Conservation (phyloP, 1,140 invertebrate species). For the Zaprionus camerounensis region DNA sequence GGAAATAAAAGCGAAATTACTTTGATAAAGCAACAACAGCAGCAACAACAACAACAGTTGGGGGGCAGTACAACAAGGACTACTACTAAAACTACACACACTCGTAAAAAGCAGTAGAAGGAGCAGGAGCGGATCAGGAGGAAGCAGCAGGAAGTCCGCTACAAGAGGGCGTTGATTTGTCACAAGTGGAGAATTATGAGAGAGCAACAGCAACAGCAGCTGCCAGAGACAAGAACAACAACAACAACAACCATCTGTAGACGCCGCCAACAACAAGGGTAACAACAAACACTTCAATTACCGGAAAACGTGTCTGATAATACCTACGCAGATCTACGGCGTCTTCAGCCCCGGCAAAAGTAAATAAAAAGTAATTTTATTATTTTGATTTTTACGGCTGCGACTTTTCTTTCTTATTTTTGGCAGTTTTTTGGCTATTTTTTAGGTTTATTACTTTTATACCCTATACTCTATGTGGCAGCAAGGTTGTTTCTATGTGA, state of each 20-base stretch:
- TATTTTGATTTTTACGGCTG: conserved; percentile 62
- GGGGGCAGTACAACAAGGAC: conserved; percentile 34
- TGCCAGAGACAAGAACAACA: conserved; percentile 44
- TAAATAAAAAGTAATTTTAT: conserved; percentile 76
- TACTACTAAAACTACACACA: conserved; percentile 66
- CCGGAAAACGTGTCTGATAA: conserved; percentile 79
- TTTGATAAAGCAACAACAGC: conserved; percentile 72
- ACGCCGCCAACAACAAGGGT: conserved; percentile 21
- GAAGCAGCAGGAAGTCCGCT: conserved; percentile 68
- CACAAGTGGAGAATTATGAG: conserved; percentile 77
- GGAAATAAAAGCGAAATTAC: conserved; percentile 81
- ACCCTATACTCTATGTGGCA: too few relatives aligned
- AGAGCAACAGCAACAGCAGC: conserved; percentile 53
- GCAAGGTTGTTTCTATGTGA: too few relatives aligned
- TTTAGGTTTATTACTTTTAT: neutral
- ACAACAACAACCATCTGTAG: neutral
- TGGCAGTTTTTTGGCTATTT: conserved; percentile 14
- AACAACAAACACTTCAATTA: conserved; percentile 75
- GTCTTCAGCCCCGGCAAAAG: conserved; percentile 36
- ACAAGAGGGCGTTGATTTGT: conserved; percentile 81
- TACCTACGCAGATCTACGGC: conserved; percentile 57
- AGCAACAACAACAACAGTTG: conserved; percentile 40
- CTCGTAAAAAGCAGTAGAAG: conserved; percentile 44
- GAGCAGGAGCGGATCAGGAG: neutral
- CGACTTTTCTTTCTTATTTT: conserved; percentile 21